Base-by-base conservation (phyloP, 2,797 vertebrate genomes). In the Amazonetta brasiliensis region DNA sequence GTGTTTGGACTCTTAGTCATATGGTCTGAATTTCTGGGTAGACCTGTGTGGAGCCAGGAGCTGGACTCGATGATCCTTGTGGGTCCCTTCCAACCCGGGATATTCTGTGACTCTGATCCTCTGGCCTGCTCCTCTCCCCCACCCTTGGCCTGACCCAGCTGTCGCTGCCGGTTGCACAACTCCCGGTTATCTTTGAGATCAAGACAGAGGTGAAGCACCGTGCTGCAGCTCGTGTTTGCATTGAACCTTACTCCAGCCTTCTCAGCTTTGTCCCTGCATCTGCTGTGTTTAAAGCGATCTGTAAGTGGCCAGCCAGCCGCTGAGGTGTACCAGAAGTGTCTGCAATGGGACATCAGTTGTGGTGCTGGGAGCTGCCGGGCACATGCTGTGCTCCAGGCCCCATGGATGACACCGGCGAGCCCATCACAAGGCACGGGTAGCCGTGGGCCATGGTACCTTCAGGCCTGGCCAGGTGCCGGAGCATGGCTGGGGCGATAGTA, bases 361-460 rank as follows among this genome's bases (percentile, higher is more conserved):
- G 1, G 72, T 59, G 63, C 78, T 56, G 41, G 44, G 44, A 64
- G 60, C 39, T 30, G 44, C 69, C 1, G 5, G 5, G 33, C 25
- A 5, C 68, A 11, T 55, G 33, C 23, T 71, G 41, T 48, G 14
- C 5, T 17, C 80, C 50, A 37, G 28, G 33, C 90, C 25, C 64
- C 0, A 2, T 3, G 1, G 0, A 37, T 67, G 77, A 43, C 64
- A 16, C 30, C 11, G 46, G 22, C 0, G 0, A 52, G 44, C 50
- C 37, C 1, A 0, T 67, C 25, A 9, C 44, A 4, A 21, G 73
- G 62, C 82, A 30, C 0, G 2, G 86, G 2, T 37, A 48, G 17
- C 74, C 0, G 0, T 20, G 56, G 58, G 16, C 21, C 1, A 9
- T 56, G 6, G 14, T 26, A 9, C 43, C 60, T 66, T 39, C 68